Evolutionary conservation across 2,888 invertebrate genomes (phyloP).

Genomic region (Hypomecis atomaria): DNA sequence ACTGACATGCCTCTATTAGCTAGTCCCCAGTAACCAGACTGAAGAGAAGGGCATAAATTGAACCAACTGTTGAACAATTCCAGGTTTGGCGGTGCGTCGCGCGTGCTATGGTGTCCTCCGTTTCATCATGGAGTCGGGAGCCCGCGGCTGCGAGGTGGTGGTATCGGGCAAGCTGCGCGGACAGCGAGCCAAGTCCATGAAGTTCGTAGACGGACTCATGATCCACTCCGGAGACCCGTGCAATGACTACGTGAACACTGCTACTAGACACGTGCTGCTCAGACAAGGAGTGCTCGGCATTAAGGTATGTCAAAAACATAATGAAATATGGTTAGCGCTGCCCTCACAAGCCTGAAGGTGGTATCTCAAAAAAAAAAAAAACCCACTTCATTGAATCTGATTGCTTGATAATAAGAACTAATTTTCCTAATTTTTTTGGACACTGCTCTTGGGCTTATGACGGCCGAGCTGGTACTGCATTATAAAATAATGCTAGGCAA

Average conservation of each 20-base stretch:
- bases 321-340: too few species aligned
- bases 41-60: too few species aligned
- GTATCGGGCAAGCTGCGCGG: constrained; percentile 99
- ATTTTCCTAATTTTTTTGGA: too few species aligned
- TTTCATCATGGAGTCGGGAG: constrained; percentile 99
- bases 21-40: too few species aligned
- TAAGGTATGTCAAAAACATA: constrained; percentile 84
- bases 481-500: too few species aligned
- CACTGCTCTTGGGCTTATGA: too few species aligned
- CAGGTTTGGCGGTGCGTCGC: constrained; percentile 89
- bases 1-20: too few species aligned
- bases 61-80: constrained; percentile 18
- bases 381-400: too few species aligned
- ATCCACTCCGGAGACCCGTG: constrained; percentile 99
- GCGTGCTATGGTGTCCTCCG: constrained; percentile 99
- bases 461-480: too few species aligned
- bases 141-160: constrained; percentile 98
- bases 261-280: constrained; percentile 98
- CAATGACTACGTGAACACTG: constrained; percentile 99
- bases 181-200: constrained; percentile 99
- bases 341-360: too few species aligned
- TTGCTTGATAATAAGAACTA: too few species aligned
- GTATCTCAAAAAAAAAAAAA: too few species aligned
- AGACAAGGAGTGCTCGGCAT: constrained; percentile 93
- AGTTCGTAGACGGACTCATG: constrained; percentile 99